phyloP scores from a whole-genome alignment of 2,113 vertebrate species.

The Corydoras sp. region DNA sequence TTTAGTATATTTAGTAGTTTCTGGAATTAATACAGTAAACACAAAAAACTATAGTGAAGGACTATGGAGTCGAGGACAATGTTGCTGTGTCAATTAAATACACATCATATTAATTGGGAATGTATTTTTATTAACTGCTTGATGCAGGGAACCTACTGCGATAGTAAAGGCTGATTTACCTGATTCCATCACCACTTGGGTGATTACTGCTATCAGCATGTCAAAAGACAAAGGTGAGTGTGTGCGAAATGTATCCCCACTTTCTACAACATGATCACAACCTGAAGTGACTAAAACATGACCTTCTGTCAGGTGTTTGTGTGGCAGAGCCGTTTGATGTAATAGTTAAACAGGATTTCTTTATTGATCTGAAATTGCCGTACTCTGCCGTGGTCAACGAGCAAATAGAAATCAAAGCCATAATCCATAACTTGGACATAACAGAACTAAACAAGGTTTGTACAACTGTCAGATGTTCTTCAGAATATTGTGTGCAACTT shows the following conservation, averaged over 20 bases:
- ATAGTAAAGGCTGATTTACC: conserved; percentile 48
- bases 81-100: too few relatives aligned
- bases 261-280: too few relatives aligned
- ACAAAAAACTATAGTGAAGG: too few relatives aligned
- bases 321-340: conserved; percentile 73
- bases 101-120: too few relatives aligned
- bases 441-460: conserved; percentile 49
- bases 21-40: too few relatives aligned
- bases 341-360: conserved; percentile 63
- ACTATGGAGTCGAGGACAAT: too few relatives aligned
- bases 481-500: too few relatives aligned
- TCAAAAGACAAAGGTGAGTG: conserved; percentile 57
- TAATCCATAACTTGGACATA: conserved; percentile 68
- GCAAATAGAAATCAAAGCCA: conserved; percentile 74
- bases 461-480: too few relatives aligned
- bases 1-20: too few relatives aligned
- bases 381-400: conserved; percentile 76
- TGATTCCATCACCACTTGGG: conserved; percentile 88
- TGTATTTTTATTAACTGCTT: too few relatives aligned
- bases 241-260: neutral
- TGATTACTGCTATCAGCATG: conserved; percentile 78
- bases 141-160: too few relatives aligned
- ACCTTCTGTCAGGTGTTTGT: conserved; percentile 60
- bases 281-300: too few relatives aligned
- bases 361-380: conserved; percentile 73